Conservation (phyloP, 2,888 invertebrate genomes). For the Sinelater perroti region DNA sequence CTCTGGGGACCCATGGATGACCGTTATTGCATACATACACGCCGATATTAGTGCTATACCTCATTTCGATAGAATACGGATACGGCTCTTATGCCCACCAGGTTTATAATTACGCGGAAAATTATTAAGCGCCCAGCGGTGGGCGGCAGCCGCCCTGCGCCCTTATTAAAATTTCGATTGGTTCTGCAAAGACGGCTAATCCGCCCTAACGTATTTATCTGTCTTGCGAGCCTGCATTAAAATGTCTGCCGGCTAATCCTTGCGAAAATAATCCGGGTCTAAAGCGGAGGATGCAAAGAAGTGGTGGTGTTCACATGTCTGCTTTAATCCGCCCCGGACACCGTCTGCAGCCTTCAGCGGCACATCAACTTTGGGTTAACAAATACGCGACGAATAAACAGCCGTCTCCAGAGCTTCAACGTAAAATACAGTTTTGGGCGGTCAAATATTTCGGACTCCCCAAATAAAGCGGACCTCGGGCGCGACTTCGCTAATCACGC, state of each 20-base stretch:
- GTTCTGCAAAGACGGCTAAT: constrained; percentile 26
- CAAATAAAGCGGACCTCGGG: constrained; percentile 1
- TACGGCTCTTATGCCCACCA: constrained; percentile 27
- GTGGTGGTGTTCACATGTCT: constrained; percentile 16
- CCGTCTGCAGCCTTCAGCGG: constrained; percentile 1
- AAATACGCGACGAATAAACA: constrained; percentile 11
- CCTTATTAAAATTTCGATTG: constrained; percentile 14
- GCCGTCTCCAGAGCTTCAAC: not conserved
- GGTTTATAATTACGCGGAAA: constrained; percentile 32
- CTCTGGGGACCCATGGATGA: constrained; percentile 41
- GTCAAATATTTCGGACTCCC: constrained; percentile 1
- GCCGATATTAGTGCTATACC: constrained; percentile 41
- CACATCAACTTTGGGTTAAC: constrained; percentile 10
- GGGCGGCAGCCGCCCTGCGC: constrained; percentile 2
- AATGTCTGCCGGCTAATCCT: constrained; percentile 32
- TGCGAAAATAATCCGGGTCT: constrained; percentile 30
- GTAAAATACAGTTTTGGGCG: not conserved
- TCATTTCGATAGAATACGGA: constrained; percentile 38
- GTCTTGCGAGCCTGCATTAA: constrained; percentile 32
- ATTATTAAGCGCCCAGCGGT: constrained; percentile 34
- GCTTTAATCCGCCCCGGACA: constrained; percentile 17
- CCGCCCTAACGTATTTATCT: constrained; percentile 28
- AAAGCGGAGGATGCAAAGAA: constrained; percentile 22
- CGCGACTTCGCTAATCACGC: not conserved
- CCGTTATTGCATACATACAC: constrained; percentile 45